A percentile compares a stretch with the other conserved stretches of the same genome.
Conservation (phyloP, 64 coral and sea anemone species). For the Cladopsammia gracilis region DNA sequence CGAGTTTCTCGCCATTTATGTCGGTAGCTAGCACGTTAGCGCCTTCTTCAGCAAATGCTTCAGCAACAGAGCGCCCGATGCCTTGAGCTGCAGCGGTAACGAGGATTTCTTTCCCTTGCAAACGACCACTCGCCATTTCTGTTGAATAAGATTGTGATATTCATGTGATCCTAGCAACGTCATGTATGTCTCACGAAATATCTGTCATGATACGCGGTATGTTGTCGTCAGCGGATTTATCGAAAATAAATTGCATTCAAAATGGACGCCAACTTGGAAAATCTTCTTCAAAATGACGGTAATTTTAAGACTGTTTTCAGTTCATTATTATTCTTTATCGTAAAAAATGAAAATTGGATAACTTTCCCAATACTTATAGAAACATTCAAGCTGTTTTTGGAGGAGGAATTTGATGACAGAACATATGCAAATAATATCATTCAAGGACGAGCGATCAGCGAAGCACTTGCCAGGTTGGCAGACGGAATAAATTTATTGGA, state of each 20-base stretch:
- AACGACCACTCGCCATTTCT: constrained; percentile 32
- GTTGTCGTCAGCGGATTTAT: background rate
- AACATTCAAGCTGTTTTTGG: constrained; percentile 93
- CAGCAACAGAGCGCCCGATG: constrained; percentile 75
- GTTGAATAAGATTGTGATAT: background rate
- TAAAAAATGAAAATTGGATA: background rate
- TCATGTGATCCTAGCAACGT: background rate
- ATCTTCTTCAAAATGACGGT: constrained; percentile 86
- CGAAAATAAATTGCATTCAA: constrained; percentile 8
- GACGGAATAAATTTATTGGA: constrained; percentile 90
- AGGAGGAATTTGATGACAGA: constrained; percentile 88
- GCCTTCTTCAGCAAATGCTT: constrained; percentile 88
- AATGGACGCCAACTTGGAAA: constrained; percentile 87
- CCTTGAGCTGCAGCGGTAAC: constrained; percentile 94
- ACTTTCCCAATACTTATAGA: constrained; percentile 50
- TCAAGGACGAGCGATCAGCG: constrained; percentile 91
- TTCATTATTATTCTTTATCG: background rate
- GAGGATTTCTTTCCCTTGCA: constrained; percentile 81
- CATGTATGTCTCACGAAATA: no score
- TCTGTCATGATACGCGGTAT: background rate
- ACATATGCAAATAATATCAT: constrained; percentile 93
- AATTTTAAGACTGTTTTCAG: background rate
- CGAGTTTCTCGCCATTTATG: constrained; percentile 88
- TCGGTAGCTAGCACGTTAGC: constrained; percentile 90
- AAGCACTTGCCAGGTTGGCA: constrained; percentile 87